Conservation (phyloP, 1,140 invertebrate genomes). For the Calephelis nemesis region DNA sequence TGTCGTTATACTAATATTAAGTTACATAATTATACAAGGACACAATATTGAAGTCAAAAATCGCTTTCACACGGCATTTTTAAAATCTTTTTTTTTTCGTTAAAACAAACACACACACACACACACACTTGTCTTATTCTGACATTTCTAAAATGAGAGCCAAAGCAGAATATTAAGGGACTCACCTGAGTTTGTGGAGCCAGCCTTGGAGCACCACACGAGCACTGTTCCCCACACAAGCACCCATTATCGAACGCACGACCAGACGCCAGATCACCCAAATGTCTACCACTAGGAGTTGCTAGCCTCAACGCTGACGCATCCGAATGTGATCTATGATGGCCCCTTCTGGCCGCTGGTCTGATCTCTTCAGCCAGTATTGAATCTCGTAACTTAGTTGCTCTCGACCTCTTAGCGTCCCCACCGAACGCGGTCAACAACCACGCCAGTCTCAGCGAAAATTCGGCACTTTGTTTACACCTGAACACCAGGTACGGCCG, state of each 20-base stretch:
- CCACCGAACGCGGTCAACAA: constrained; percentile 95
- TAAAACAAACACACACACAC: too few relatives aligned
- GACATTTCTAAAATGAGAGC: too few relatives aligned
- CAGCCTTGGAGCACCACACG: constrained; percentile 77
- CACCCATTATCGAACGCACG: constrained; percentile 98
- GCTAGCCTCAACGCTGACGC: constrained; percentile 84
- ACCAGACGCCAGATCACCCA: constrained; percentile 95
- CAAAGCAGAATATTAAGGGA: constrained; percentile 1
- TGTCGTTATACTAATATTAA: too few relatives aligned
- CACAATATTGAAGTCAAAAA: too few relatives aligned
- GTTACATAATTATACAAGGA: too few relatives aligned
- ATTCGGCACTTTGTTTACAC: constrained; percentile 95
- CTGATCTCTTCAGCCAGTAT: constrained; percentile 93
- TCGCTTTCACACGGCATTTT: too few relatives aligned
- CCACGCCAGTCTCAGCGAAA: constrained; percentile 97
- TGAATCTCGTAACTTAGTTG: constrained; percentile 91
- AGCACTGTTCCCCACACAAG: constrained; percentile 84
- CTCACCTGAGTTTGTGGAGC: constrained; percentile 64
- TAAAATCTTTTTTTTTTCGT: too few relatives aligned
- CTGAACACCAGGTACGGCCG: constrained; percentile 97
- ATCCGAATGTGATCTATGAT: constrained; percentile 95
- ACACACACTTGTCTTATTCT: too few relatives aligned
- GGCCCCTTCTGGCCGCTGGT: constrained; percentile 78
- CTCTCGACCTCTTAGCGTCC: constrained; percentile 92
- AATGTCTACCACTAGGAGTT: constrained; percentile 81